phyloP scores from a whole-genome alignment of 2,888 invertebrate genomes.

The Incurvaria masculella region DNA sequence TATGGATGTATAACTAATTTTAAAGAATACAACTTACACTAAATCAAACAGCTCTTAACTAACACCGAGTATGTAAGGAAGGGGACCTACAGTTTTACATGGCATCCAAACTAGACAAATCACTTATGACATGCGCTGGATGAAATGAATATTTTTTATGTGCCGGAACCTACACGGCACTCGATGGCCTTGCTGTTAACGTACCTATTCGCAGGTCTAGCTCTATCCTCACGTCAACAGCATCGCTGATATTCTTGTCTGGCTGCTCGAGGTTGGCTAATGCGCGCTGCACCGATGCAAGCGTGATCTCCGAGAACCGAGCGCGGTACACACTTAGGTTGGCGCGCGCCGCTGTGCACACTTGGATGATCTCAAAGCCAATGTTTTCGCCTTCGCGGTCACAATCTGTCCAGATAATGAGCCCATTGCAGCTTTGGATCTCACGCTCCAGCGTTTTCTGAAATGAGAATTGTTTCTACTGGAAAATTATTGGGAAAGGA shows the following conservation, averaged over 20 bases:
- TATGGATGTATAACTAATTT: no score
- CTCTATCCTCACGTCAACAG: constrained; percentile 91
- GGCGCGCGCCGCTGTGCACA: constrained; percentile 78
- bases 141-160: no score
- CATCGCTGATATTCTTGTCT: constrained; percentile 79
- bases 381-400: constrained; percentile 99
- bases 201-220: constrained; percentile 89
- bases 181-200: no score
- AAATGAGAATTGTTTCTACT: no score
- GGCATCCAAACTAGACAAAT: no score
- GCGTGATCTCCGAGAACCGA: constrained; percentile 97
- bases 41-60: no score
- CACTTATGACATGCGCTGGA: no score
- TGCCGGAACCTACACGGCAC: no score
- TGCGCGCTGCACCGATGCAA: constrained; percentile 75
- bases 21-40: no score
- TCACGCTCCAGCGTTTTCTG: constrained; percentile 70
- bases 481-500: not conserved
- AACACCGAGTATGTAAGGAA: no score
- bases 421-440: constrained; percentile 60
- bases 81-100: no score
- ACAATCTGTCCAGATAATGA: constrained; percentile 99
- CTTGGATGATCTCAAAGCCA: constrained; percentile 93
- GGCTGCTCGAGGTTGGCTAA: constrained; percentile 74
- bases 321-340: constrained; percentile 74